phyloP scores from a whole-genome alignment of 1,140 invertebrate genomes.

The Drosophila oshimai region DNA sequence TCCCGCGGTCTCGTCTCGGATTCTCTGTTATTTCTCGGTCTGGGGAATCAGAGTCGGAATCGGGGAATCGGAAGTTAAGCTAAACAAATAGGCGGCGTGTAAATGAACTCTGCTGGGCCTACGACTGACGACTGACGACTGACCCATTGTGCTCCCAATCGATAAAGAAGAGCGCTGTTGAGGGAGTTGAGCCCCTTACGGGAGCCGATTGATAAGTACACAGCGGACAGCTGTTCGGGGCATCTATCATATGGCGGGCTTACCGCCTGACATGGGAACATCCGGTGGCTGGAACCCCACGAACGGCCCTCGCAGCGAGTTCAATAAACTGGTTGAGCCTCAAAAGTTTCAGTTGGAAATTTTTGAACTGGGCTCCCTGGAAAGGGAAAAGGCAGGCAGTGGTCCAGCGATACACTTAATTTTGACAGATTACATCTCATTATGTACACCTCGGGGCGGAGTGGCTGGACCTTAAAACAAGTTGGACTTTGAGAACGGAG shows the following conservation, averaged over 20 bases:
- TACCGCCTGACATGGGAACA: conserved; percentile 71
- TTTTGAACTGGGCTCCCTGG: conserved; percentile 15
- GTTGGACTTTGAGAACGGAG: conserved; percentile 54
- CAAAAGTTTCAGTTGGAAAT: conserved; percentile 40
- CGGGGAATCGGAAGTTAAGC: conserved; percentile 68
- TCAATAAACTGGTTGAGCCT: conserved; percentile 65
- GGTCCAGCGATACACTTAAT: conserved; percentile 73
- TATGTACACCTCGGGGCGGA: conserved; percentile 69
- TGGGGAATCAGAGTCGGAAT: conserved; percentile 60
- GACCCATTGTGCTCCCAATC: conserved; percentile 57
- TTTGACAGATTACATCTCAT: conserved; percentile 81
- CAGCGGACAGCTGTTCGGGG: conserved; percentile 60
- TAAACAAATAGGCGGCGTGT: conserved; percentile 68
- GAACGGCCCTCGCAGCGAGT: conserved; percentile 55
- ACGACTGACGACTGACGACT: conserved; percentile 30
- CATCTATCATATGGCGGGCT: conserved; percentile 69
- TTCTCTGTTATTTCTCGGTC: background rate
- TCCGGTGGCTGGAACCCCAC: conserved; percentile 40
- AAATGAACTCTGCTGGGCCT: conserved; percentile 58
- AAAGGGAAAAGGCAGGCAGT: conserved; percentile 17
- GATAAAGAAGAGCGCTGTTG: conserved; percentile 43
- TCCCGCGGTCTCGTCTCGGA: conserved; percentile 13
- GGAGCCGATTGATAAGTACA: conserved; percentile 61
- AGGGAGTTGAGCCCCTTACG: conserved; percentile 38
- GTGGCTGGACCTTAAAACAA: conserved; percentile 32